Evolutionary conservation across 2,888 invertebrate species (phyloP).

Genomic region (Punctoribates punctum): DNA sequence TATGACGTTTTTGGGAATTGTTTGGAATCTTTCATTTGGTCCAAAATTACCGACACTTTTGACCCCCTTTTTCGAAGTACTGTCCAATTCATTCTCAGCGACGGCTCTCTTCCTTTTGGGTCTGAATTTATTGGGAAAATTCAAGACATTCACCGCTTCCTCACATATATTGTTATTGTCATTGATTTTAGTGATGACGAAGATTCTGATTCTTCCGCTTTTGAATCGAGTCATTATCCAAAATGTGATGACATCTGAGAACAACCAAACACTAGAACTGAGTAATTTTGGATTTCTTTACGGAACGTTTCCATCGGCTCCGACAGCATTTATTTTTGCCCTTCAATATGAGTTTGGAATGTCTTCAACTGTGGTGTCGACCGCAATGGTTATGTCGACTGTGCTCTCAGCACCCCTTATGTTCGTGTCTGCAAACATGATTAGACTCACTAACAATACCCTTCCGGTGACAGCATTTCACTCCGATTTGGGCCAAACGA

Average conservation of each 20-base stretch:
- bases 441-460: conserved; percentile 25
- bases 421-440: conserved; percentile 74
- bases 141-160: conserved; percentile 55
- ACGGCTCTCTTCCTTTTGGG: conserved; percentile 86
- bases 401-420: conserved; percentile 90
- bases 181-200: conserved; percentile 79
- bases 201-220: conserved; percentile 77
- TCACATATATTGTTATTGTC: conserved; percentile 68
- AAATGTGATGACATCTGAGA: conserved; percentile 61
- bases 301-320: conserved; percentile 92
- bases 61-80: conserved; percentile 43
- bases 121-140: conserved; percentile 70
- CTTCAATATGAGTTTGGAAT: conserved; percentile 78
- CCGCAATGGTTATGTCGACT: conserved; percentile 80
- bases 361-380: conserved; percentile 46
- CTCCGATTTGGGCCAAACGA: conserved; percentile 44
- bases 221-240: conserved; percentile 80
- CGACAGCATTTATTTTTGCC: conserved; percentile 92
- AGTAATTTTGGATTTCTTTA: conserved; percentile 92
- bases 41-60: conserved; percentile 46
- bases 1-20: conserved; percentile 86
- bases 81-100: conserved; percentile 72
- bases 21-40: conserved; percentile 57
- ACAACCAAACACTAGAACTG: conserved; percentile 71
- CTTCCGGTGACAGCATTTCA: conserved; percentile 40